Conservation (phyloP, 2,113 vertebrate species). For the Lamprotornis superbus region DNA sequence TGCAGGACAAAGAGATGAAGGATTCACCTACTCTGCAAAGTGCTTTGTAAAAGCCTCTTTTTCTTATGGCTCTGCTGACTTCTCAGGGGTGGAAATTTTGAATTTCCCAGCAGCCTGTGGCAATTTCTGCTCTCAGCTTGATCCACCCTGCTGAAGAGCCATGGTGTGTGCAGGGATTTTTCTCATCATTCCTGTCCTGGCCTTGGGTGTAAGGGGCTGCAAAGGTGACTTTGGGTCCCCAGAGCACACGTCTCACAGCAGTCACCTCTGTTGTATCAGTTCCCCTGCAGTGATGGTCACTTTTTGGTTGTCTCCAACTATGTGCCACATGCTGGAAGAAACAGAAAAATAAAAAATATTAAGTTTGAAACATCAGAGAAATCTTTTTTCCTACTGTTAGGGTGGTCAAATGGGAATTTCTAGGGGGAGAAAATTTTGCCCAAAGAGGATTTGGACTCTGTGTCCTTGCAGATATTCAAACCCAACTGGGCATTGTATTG, state of each 20-base stretch:
- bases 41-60: neutral
- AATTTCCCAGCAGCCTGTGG: neutral
- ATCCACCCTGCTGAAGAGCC: neutral
- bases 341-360: neutral
- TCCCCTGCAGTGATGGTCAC: conserved; percentile 68
- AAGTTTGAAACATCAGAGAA: neutral
- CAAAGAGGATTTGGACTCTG: neutral
- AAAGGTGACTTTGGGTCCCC: neutral
- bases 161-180: neutral
- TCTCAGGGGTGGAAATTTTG: neutral
- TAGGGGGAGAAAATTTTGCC: neutral
- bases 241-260: neutral
- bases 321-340: conserved; percentile 61
- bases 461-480: neutral
- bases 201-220: neutral
- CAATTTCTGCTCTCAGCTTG: neutral
- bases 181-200: neutral
- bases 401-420: neutral
- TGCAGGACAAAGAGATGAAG: neutral
- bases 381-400: neutral
- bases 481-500: accelerated
- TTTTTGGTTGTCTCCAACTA: conserved; percentile 75
- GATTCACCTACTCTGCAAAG: neutral
- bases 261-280: neutral
- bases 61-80: neutral